Base-by-base conservation (phyloP, 2,797 vertebrate species). In the Acanthurus leucopareius region DNA sequence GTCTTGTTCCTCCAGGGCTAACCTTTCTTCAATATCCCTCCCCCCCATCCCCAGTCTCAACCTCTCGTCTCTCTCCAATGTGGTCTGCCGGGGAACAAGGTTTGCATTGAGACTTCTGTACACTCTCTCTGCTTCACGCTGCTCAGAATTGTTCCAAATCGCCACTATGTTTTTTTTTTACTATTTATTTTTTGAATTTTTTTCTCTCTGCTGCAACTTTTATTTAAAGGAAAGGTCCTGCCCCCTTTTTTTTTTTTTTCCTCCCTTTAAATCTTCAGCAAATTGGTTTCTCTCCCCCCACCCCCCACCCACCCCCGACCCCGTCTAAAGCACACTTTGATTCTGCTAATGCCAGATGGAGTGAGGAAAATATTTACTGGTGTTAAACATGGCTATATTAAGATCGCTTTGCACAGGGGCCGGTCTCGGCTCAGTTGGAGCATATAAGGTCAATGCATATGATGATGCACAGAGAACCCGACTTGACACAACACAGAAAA, bases 1-100 rank as follows among this genome's bases (percentile, higher is more conserved):
- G 93, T 92, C 93, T 94, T 95, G 93, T 95, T 95, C 94, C 90
- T 93, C 89, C 77, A 90, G 88, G 28, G 89, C 91, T 92, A 94
- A 93, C 93, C 93, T 95, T 95, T 93, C 92, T 94, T 94, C 92
- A 94, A 89, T 89, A 91, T 89, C 89, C 93, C 84, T 86, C 78
- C 91, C 88, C 82, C 28, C 28, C 3, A 2, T 4, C 90, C 86
- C 88, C 90, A 83, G 78, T 83, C 90, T 49, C 90, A 86, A 89
- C 89, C 91, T 94, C 92, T 92, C 86, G 86, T 91, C 88, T 92
- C 91, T 91, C 89, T 88, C 86, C 91, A 90, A 74, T 85, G 84
- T 90, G 91, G 92, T 93, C 90, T 90, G 85, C 80, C 58, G 20
- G 82, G 88, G 90, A 95, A 95, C 94, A 95, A 94, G 93, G 93